A percentile compares a stretch with the other conserved stretches of the same genome.
phyloP scores from a whole-genome alignment of 2,888 invertebrate genomes.

The Dynastes tityus region DNA sequence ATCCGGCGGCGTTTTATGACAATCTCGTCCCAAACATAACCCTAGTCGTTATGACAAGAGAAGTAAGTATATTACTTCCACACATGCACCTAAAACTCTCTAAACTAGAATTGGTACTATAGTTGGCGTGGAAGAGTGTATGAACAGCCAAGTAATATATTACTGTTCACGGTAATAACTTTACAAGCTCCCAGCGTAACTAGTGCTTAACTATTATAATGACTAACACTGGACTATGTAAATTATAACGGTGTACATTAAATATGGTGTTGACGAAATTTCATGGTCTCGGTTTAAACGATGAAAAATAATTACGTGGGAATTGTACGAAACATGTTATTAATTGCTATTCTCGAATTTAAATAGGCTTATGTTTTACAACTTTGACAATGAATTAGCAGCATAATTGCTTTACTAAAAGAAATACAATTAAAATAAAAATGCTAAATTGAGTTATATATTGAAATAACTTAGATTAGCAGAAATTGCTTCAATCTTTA shows the following conservation, averaged over 20 bases:
- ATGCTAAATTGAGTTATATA: too few relatives aligned
- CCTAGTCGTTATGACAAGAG: conserved; percentile 90
- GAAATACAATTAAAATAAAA: too few relatives aligned
- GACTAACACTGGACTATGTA: conserved; percentile 16
- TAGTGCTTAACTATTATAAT: conserved; percentile 20
- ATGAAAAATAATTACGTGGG: conserved; percentile 2
- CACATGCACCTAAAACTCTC: conserved; percentile 28
- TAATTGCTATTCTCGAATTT: neutral
- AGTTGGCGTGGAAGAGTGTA: conserved; percentile 21
- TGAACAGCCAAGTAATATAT: conserved; percentile 32
- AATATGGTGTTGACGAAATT: neutral
- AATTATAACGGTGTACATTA: conserved; percentile 25
- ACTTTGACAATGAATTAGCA: too few relatives aligned
- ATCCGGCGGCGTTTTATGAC: conserved; percentile 89
- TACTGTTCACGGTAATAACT: conserved; percentile 30
- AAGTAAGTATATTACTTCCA: conserved; percentile 73
- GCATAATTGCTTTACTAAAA: too few relatives aligned
- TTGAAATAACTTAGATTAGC: too few relatives aligned
- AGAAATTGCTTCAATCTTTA: too few relatives aligned
- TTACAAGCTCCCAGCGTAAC: conserved; percentile 30
- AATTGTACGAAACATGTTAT: conserved; percentile 3
- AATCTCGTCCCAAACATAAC: conserved; percentile 89
- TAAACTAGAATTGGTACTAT: conserved; percentile 21
- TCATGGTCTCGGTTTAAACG: neutral
- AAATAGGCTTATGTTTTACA: neutral